These are phyloP conservation scores for Cecidostiba fungosa DNA, from an alignment of 2,888 invertebrate genomes.

Conservation along the genomic window DNA sequence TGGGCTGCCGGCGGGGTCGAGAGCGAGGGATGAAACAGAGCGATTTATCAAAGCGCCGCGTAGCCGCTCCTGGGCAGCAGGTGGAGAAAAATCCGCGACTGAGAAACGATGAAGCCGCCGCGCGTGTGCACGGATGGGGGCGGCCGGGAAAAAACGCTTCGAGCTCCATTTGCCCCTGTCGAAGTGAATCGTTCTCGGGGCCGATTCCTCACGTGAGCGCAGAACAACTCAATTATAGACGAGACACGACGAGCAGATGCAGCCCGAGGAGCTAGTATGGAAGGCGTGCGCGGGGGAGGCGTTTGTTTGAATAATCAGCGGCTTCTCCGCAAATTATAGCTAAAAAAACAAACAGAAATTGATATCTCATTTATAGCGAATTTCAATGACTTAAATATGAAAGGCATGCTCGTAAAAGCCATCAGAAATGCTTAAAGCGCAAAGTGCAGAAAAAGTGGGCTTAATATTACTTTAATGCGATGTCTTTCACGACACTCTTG, in stretches of 20 bases:
- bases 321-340: not conserved
- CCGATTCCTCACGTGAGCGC: constrained; percentile 42
- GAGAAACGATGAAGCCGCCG: constrained; percentile 67
- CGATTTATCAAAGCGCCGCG: constrained; percentile 74
- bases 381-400: not conserved
- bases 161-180: constrained; percentile 58
- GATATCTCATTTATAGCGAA: no score
- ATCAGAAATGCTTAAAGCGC: constrained; percentile 13
- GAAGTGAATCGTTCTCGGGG: constrained; percentile 51
- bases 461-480: constrained; percentile 59
- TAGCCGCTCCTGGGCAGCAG: constrained; percentile 69
- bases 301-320: constrained; percentile 44
- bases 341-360: not conserved
- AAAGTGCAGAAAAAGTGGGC: constrained; percentile 41
- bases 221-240: constrained; percentile 56
- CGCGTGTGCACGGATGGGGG: not conserved
- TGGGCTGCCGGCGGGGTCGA: constrained; percentile 46
- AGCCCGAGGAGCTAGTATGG: constrained; percentile 11
- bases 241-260: not conserved
- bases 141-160: not conserved
- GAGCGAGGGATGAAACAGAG: constrained; percentile 69
- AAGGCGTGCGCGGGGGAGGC: no score
- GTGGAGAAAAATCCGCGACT: constrained; percentile 71
- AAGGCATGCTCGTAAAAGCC: not conserved
- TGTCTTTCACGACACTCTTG: constrained; percentile 44